Evolutionary conservation across 2,113 vertebrate species (phyloP), one percentile per base, ranked within the genome.

Genomic region (Coracopsis vasa): DNA sequence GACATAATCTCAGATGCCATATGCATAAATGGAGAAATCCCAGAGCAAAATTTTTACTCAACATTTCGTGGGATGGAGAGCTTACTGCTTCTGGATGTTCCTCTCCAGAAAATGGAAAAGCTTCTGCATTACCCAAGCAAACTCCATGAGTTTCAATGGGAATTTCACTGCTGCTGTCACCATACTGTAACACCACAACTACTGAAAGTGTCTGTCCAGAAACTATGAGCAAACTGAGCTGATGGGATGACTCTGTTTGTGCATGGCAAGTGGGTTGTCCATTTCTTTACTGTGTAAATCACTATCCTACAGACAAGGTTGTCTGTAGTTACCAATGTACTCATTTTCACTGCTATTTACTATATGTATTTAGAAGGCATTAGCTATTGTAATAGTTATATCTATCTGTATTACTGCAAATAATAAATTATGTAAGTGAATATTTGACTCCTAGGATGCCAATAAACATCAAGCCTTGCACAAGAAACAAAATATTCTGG

Each of bases 21-120:
- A 78, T 54, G 58, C 11, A 25, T 39, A 92, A 90, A 67, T 16
- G 9, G 24, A 88, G 25, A 83, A 86, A 92, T 75, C 33, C 21
- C 7, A 5, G 16, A 29, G 16, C 8, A 80, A 19, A 62, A n/a
- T 31, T 91, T 85, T 88, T 71, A 21, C 10, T 44, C 8, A 82
- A 1, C 0, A 1, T 79, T 74, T 48, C 25, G 31, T 75, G 13
- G 5, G 14, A 29, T 45, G 28, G 18, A 70, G 5, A 2, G 7
- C 33, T 78, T 45, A 39, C 8, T 17, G 9, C 5, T 42, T 87
- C 44, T 69, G 33, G 7, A 35, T 70, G 17, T 33, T 78, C 7
- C 15, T 42, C 37, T 71, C 10, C 6, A 66, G 60, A 56, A 90
- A 81, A 66, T 27, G 3, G 50, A 69, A 69, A 84, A 51, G 8